phyloP scores from a whole-genome alignment of 2,888 invertebrate genomes.

The Mythimna albipuncta region DNA sequence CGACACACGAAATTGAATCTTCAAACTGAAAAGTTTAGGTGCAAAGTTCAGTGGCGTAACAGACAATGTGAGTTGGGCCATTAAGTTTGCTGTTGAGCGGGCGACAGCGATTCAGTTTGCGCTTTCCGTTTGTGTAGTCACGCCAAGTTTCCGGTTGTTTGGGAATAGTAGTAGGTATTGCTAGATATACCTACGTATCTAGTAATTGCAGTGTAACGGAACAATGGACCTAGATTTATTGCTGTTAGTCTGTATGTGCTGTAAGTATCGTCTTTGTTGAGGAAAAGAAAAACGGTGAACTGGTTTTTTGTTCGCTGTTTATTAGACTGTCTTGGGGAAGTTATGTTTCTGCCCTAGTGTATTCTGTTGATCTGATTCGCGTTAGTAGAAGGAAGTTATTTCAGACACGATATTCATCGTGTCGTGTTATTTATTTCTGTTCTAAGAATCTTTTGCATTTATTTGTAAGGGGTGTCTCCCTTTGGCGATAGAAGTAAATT shows the following conservation, averaged over 20 bases:
- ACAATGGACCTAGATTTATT: slow-evolving; percentile 57
- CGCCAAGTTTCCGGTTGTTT: slow-evolving; percentile 64
- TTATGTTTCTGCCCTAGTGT: slow-evolving; percentile 16
- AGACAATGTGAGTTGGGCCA: slow-evolving; percentile 61
- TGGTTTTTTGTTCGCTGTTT: slow-evolving; percentile 44
- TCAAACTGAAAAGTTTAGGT: background rate
- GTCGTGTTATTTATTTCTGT: too few species aligned
- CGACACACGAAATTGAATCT: slow-evolving; percentile 7
- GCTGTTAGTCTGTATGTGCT: slow-evolving; percentile 27
- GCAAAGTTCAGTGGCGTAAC: slow-evolving; percentile 10
- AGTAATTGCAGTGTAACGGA: slow-evolving; percentile 53
- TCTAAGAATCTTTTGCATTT: too few species aligned
- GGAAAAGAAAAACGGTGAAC: slow-evolving; percentile 31
- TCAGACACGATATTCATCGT: background rate
- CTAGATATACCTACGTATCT: slow-evolving; percentile 44
- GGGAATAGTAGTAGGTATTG: slow-evolving; percentile 43
- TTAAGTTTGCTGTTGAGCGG: slow-evolving; percentile 55
- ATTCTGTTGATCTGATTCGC: slow-evolving; percentile 14
- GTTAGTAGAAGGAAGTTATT: slow-evolving; percentile 7
- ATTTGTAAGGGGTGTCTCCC: too few species aligned
- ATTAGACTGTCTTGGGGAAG: slow-evolving; percentile 41
- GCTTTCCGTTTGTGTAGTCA: slow-evolving; percentile 61
- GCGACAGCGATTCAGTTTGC: slow-evolving; percentile 64
- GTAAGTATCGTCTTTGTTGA: slow-evolving; percentile 39
- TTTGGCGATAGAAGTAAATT: too few species aligned